phyloP scores from a whole-genome alignment of 1,140 invertebrate species.

The Periplaneta americana region DNA sequence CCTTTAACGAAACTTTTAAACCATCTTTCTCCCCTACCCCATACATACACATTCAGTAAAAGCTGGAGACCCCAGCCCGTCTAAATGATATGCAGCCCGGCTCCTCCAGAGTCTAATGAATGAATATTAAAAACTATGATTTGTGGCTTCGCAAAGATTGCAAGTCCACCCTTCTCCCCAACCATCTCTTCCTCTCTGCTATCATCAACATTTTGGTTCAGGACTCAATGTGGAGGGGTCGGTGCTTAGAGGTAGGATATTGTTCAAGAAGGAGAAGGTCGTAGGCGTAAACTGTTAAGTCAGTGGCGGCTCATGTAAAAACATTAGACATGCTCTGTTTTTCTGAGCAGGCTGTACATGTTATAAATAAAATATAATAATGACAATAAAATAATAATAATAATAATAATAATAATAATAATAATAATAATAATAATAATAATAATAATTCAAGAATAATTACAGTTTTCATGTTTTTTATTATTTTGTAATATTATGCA shows the following conservation, averaged over 20 bases:
- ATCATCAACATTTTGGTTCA: neutral
- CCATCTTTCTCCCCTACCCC: neutral
- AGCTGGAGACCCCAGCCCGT: neutral
- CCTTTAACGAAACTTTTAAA: neutral
- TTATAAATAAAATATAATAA: no score
- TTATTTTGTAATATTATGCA: no score
- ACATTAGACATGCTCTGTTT: no score
- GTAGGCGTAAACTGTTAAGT: neutral
- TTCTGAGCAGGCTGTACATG: no score
- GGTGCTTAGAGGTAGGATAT: neutral
- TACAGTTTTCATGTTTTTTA: no score
- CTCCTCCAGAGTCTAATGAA: neutral
- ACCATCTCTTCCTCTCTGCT: neutral
- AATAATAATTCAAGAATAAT: no score
- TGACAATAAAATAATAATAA: no score
- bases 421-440: no score
- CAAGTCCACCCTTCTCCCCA: neutral
- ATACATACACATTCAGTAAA: neutral
- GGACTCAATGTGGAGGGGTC: no score
- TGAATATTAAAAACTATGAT: neutral
- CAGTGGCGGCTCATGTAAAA: no score
- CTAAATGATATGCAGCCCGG: neutral
- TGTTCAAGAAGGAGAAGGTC: neutral
- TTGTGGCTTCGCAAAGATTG: neutral
- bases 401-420: no score